A percentile compares a stretch with the other conserved stretches of the same genome.
phyloP scores from a whole-genome alignment of 2,113 vertebrate species.

The Trochalopteron elliotii region DNA sequence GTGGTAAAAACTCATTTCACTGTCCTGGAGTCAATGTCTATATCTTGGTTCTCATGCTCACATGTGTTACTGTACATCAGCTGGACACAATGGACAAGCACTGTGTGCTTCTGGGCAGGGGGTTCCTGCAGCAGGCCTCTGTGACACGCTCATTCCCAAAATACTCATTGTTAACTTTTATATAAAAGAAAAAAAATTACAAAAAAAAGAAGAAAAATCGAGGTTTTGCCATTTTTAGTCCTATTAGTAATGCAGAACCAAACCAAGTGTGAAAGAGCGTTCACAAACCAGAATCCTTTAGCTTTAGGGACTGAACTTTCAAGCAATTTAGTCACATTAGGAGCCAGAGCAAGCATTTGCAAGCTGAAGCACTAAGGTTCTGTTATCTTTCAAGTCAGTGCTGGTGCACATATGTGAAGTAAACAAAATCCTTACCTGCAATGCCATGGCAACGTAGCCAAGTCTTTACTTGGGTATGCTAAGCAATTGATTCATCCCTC shows the following conservation, averaged over 20 bases:
- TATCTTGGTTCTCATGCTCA: background rate
- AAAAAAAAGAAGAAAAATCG: background rate
- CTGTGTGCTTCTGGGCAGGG: background rate
- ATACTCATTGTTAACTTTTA: background rate
- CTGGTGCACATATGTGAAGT: background rate
- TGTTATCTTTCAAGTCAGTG: background rate
- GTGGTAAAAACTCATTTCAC: background rate
- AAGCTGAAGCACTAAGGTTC: background rate
- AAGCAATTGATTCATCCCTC: background rate
- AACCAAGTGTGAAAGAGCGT: background rate
- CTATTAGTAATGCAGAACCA: background rate
- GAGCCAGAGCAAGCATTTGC: background rate
- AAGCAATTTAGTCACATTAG: background rate
- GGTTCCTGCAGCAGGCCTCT: background rate
- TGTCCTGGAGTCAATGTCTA: background rate
- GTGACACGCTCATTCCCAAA: background rate
- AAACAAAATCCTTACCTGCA: constrained; percentile 21
- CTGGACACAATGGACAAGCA: background rate
- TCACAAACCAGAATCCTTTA: background rate
- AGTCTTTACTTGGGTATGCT: background rate
- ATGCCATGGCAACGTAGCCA: background rate
- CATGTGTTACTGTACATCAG: background rate
- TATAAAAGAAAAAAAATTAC: background rate
- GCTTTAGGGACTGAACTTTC: background rate
- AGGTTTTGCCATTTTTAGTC: background rate